These are phyloP conservation scores for Orchesella flavescens DNA, from an alignment of 2,888 invertebrate species.

Conservation along the genomic window DNA sequence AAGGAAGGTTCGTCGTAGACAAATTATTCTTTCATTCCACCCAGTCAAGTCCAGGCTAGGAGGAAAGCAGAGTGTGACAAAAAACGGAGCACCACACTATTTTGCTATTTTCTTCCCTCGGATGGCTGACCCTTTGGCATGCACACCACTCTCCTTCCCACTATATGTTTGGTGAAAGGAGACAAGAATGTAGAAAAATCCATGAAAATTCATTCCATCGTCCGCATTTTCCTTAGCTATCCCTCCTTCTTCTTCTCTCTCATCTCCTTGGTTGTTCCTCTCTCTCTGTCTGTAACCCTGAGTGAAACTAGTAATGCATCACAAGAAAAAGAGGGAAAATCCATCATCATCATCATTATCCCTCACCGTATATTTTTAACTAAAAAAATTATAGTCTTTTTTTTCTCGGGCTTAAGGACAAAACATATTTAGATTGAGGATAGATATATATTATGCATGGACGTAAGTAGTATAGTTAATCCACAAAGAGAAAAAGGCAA, in stretches of 20 bases:
- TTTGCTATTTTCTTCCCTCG: not conserved
- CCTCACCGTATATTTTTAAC: not conserved
- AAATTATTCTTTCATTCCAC: constrained; percentile 37
- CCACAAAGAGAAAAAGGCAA: not conserved
- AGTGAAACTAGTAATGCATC: constrained; percentile 9
- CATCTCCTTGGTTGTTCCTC: not conserved
- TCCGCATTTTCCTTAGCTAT: not conserved
- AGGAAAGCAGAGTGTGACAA: not conserved
- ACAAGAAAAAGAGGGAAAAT: constrained; percentile 29
- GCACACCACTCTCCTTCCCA: not conserved
- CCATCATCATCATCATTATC: constrained; percentile 42
- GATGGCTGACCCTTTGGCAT: constrained; percentile 33
- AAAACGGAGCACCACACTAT: not conserved
- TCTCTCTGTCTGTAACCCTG: not conserved
- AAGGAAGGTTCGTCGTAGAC: constrained; percentile 32
- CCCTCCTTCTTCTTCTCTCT: not conserved
- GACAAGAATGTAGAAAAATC: not conserved
- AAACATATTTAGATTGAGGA: not conserved
- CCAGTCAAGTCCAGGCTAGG: not conserved
- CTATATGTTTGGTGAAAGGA: too few species aligned
- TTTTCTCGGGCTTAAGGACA: not conserved
- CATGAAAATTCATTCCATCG: constrained; percentile 10
- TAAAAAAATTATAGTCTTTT: constrained; percentile 17
- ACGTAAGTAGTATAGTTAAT: not conserved
- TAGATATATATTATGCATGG: not conserved